Conservation (phyloP, 2,113 vertebrate genomes). For the Mionectes macconnelli region DNA sequence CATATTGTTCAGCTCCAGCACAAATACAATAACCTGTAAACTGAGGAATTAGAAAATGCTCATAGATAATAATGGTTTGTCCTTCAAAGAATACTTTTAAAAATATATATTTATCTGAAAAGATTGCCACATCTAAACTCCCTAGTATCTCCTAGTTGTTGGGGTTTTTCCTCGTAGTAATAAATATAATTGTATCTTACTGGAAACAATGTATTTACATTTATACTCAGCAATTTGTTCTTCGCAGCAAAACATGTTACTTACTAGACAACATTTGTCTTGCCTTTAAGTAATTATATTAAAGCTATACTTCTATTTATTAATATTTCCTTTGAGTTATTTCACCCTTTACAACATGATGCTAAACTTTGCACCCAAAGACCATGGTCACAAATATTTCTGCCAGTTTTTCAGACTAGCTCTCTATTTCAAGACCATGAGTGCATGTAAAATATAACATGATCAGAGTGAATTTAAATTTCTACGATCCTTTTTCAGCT, state of each 20-base stretch:
- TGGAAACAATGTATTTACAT: neutral
- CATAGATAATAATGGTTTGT: neutral
- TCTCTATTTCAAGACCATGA: neutral
- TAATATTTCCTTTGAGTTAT: neutral
- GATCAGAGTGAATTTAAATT: neutral
- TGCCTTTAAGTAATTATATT: neutral
- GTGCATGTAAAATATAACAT: neutral
- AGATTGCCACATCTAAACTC: neutral
- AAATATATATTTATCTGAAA: neutral
- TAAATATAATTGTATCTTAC: neutral
- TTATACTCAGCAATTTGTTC: neutral
- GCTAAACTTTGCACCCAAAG: neutral
- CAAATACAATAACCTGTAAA: neutral
- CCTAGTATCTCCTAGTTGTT: neutral
- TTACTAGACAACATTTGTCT: neutral
- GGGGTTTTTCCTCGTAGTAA: neutral
- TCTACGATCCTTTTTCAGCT: rapidly evolving
- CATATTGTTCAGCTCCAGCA: neutral
- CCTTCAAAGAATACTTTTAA: neutral
- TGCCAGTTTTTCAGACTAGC: neutral
- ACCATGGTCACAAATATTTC: neutral
- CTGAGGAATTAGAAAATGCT: neutral
- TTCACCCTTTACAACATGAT: neutral
- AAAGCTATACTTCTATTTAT: neutral
- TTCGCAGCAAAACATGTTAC: neutral